Evolutionary conservation across 1,140 invertebrate genomes (phyloP).

Genomic region (Drosophila seguyi): DNA sequence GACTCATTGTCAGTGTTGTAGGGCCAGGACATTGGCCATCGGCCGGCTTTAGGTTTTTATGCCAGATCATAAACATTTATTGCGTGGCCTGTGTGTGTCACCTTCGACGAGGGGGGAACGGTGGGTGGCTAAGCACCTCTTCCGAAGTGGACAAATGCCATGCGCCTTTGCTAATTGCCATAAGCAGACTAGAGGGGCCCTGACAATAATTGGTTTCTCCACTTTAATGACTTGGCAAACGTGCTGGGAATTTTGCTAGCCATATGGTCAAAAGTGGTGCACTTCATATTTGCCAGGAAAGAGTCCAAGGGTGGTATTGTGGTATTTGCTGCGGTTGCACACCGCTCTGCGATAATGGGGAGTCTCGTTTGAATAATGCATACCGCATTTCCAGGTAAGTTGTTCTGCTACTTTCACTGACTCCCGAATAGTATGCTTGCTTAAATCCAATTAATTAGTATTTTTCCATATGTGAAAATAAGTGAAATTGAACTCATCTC

Average conservation of each 20-base stretch:
- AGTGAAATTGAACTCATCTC: background rate
- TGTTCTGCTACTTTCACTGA: background rate
- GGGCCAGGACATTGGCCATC: constrained; percentile 4
- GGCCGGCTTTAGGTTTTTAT: constrained; percentile 20
- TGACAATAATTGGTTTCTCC: constrained; percentile 20
- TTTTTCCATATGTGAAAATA: background rate
- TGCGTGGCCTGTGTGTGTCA: constrained; percentile 32
- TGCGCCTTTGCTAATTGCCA: constrained; percentile 43
- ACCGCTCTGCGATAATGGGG: background rate
- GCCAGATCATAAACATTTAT: constrained; percentile 34
- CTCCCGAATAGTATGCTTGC: background rate
- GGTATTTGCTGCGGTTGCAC: background rate
- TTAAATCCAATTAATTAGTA: background rate
- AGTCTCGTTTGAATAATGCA: constrained; percentile 3
- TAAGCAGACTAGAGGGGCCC: constrained; percentile 18
- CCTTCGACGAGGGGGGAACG: constrained; percentile 12
- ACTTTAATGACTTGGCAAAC: constrained; percentile 37
- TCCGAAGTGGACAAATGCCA: background rate
- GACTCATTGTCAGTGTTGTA: constrained; percentile 28
- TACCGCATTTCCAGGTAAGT: background rate
- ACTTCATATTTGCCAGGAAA: constrained; percentile 11
- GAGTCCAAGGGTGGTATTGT: background rate
- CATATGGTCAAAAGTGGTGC: constrained; percentile 11
- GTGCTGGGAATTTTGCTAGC: constrained; percentile 34
- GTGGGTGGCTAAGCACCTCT: background rate